Evolutionary conservation across 2,113 vertebrate species (phyloP).

Genomic region (Paracyprichromis sp.): DNA sequence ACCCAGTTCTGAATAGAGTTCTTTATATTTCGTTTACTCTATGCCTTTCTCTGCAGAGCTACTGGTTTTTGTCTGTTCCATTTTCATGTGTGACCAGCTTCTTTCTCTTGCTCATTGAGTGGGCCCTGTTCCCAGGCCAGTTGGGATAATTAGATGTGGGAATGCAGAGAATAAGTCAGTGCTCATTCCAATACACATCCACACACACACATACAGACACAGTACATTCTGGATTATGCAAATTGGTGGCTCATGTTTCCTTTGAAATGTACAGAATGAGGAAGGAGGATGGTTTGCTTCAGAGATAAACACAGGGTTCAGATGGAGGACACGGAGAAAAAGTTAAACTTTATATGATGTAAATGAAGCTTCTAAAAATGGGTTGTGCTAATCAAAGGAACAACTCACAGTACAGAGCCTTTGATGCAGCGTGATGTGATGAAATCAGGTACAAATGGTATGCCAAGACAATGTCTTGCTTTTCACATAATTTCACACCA

Average conservation of each 20-base stretch:
- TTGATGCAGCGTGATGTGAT: not conserved
- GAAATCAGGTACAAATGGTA: not conserved
- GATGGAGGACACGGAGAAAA: slow-evolving; percentile 28
- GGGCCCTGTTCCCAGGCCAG: slow-evolving; percentile 45
- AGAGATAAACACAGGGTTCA: slow-evolving; percentile 62
- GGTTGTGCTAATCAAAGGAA: not conserved
- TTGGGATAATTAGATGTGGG: slow-evolving; percentile 63
- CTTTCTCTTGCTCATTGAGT: slow-evolving; percentile 43
- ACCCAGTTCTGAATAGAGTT: slow-evolving; percentile 36
- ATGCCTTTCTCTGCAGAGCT: not conserved
- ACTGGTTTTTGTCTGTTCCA: slow-evolving; percentile 24
- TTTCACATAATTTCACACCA: not conserved
- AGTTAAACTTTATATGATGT: slow-evolving; percentile 15
- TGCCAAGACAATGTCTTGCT: not conserved
- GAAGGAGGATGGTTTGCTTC: slow-evolving; percentile 38
- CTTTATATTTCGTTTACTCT: slow-evolving; percentile 2
- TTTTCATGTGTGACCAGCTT: slow-evolving; percentile 46
- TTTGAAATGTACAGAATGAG: slow-evolving; percentile 60
- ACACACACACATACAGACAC: not conserved
- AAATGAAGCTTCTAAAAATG: not conserved
- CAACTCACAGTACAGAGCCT: not conserved
- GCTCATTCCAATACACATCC: slow-evolving; percentile 23
- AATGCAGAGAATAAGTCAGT: slow-evolving; percentile 53
- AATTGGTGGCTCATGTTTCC: slow-evolving; percentile 47
- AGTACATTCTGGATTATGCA: slow-evolving; percentile 61